Conservation (phyloP, 2,888 invertebrate genomes). For the Lasius platythorax region DNA sequence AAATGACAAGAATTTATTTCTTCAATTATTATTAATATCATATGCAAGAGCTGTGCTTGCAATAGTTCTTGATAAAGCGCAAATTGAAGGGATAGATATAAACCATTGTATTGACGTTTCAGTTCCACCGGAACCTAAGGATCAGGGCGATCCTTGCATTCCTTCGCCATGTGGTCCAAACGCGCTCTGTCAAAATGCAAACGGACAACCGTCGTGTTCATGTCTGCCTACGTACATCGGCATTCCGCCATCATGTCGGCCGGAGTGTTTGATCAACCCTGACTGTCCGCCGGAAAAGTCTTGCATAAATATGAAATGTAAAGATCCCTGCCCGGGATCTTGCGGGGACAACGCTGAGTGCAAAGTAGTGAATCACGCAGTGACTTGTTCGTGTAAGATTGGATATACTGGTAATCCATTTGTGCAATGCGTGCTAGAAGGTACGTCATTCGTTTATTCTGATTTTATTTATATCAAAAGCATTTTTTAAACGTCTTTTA, state of each 20-base stretch:
- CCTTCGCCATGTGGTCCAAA: constrained; percentile 95
- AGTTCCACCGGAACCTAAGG: constrained; percentile 83
- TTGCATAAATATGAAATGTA: constrained; percentile 93
- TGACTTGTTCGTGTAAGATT: constrained; percentile 92
- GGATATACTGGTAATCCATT: constrained; percentile 95
- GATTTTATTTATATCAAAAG: background rate
- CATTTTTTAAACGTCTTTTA: background rate
- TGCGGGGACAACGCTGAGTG: constrained; percentile 94
- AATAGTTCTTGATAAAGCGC: background rate
- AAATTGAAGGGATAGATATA: background rate
- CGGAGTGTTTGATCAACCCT: constrained; percentile 93
- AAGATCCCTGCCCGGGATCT: constrained; percentile 93
- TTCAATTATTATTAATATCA: background rate
- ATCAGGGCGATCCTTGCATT: constrained; percentile 89
- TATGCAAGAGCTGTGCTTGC: background rate
- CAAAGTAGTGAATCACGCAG: constrained; percentile 92
- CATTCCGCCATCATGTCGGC: constrained; percentile 93
- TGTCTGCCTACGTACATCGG: constrained; percentile 93
- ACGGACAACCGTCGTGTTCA: constrained; percentile 91
- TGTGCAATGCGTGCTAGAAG: constrained; percentile 90
- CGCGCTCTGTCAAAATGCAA: constrained; percentile 90
- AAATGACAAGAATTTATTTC: background rate
- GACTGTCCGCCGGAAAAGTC: constrained; percentile 93
- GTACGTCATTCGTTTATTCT: constrained; percentile 79
- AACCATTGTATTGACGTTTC: background rate